phyloP scores from a whole-genome alignment of 1,140 invertebrate species.

The Euura lappo region DNA sequence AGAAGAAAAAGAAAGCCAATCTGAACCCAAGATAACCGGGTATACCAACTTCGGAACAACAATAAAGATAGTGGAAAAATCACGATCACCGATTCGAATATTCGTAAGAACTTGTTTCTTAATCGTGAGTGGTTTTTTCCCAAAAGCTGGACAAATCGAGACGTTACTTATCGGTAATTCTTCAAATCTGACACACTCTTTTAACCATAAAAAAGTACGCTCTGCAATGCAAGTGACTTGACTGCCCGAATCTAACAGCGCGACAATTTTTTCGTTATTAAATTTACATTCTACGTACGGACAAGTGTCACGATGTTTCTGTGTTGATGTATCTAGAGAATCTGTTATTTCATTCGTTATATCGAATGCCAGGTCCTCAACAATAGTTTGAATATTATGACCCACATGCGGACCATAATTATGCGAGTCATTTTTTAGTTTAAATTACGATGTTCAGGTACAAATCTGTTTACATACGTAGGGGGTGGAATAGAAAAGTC shows the following conservation, averaged over 20 bases:
- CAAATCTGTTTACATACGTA: neutral
- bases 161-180: neutral
- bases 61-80: neutral
- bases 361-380: neutral
- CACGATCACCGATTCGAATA: neutral
- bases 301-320: neutral
- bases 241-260: neutral
- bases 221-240: neutral
- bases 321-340: neutral
- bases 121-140: neutral
- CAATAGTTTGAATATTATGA: neutral
- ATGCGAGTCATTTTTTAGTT: neutral
- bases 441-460: neutral
- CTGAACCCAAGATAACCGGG: neutral
- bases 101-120: neutral
- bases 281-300: neutral
- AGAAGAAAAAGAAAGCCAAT: too few species aligned
- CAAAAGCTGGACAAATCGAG: neutral
- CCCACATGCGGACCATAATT: neutral
- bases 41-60: neutral
- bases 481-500: neutral
- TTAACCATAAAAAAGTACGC: neutral
- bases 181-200: neutral
- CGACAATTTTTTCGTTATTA: neutral
- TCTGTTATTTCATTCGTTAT: neutral